Percentiles rank a stretch among this genome's conserved stretches.
phyloP scores from a whole-genome alignment of 2,113 vertebrate genomes.

The Toxotes chatareus region DNA sequence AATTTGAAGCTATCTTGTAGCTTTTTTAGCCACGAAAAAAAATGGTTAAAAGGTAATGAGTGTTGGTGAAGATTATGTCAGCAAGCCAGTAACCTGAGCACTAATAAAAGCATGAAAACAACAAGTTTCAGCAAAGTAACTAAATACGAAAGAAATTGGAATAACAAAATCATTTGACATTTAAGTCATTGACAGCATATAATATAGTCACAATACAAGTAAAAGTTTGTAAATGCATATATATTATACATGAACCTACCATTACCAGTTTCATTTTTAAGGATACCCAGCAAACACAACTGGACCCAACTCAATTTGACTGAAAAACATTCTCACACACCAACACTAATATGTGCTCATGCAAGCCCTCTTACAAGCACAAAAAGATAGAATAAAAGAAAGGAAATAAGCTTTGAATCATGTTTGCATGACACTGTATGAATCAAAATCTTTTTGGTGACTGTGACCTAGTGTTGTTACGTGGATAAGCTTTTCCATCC shows the following conservation, averaged over 20 bases:
- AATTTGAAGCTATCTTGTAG: neutral
- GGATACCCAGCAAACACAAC: too few species aligned
- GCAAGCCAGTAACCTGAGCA: neutral
- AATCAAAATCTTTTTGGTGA: constrained; percentile 40
- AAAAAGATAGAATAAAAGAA: neutral
- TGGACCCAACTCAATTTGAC: too few species aligned
- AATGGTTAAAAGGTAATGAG: neutral
- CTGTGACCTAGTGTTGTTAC: neutral
- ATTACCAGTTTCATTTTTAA: too few species aligned
- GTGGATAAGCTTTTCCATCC: too few species aligned
- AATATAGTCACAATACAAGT: too few species aligned
- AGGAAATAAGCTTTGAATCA: neutral
- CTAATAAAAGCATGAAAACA: neutral
- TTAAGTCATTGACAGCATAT: too few species aligned
- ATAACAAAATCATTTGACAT: too few species aligned
- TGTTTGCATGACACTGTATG: neutral
- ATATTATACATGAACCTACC: too few species aligned
- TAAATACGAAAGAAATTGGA: too few species aligned
- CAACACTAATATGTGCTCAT: too few species aligned
- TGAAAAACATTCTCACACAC: too few species aligned
- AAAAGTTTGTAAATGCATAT: too few species aligned
- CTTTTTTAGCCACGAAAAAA: neutral
- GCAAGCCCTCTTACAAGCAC: neutral
- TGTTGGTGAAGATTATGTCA: neutral
- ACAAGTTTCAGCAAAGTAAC: neutral